Evolutionary conservation across 1,140 invertebrate genomes (phyloP).

Genomic region (Caerostris extrusa): DNA sequence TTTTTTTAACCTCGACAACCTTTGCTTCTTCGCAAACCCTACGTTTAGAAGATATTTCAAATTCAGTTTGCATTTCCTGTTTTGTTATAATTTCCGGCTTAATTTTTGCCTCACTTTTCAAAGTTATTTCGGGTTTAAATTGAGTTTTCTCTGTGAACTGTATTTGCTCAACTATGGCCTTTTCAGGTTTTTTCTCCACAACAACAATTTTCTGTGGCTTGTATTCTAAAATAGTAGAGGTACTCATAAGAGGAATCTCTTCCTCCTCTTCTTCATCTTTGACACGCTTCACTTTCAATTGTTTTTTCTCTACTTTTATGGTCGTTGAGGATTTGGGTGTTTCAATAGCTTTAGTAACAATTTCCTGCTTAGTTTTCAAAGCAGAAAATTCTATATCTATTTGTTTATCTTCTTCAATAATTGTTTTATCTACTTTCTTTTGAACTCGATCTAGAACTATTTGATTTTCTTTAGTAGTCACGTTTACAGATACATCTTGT

Average conservation of each 20-base stretch:
- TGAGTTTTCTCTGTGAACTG: background rate
- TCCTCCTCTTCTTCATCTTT: slow-evolving; percentile 40
- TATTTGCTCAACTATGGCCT: slow-evolving; percentile 25
- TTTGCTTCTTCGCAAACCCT: slow-evolving; percentile 64
- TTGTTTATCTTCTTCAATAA: slow-evolving; percentile 44
- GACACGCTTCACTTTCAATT: slow-evolving; percentile 49
- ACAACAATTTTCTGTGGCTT: slow-evolving; percentile 63
- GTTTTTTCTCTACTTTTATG: slow-evolving; percentile 57
- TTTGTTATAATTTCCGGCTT: slow-evolving; percentile 56
- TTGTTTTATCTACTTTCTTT: slow-evolving; percentile 29
- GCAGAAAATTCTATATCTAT: slow-evolving; percentile 34
- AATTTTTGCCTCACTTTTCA: slow-evolving; percentile 71
- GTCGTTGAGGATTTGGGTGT: slow-evolving; percentile 24
- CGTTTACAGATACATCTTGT: background rate
- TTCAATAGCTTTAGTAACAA: slow-evolving; percentile 53
- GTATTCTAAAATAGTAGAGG: slow-evolving; percentile 49
- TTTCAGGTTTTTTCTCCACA: slow-evolving; percentile 56
- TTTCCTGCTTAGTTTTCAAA: slow-evolving; percentile 69
- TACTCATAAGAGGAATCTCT: slow-evolving; percentile 34
- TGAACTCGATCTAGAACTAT: slow-evolving; percentile 2
- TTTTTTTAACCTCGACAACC: slow-evolving; percentile 48
- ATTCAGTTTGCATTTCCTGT: slow-evolving; percentile 70
- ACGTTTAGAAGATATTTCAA: slow-evolving; percentile 66
- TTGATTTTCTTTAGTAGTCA: slow-evolving; percentile 15
- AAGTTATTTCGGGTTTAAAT: slow-evolving; percentile 75